phyloP scores from a whole-genome alignment of 2,888 invertebrate genomes.

The Chaitophorus viminalis region DNA sequence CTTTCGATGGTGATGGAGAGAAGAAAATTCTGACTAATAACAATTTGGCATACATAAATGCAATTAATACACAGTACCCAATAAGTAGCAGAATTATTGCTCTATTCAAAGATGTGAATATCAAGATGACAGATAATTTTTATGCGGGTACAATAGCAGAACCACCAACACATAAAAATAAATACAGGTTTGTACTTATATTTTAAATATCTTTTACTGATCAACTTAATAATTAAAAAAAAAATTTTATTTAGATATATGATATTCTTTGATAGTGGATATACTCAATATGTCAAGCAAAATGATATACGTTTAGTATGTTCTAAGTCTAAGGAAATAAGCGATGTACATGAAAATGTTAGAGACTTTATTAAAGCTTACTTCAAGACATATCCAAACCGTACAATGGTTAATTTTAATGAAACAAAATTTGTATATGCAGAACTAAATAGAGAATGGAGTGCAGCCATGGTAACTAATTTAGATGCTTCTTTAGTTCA shows the following conservation, averaged over 20 bases:
- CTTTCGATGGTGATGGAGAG: not conserved
- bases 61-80: constrained; percentile 70
- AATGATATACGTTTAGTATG: constrained; percentile 77
- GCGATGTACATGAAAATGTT: constrained; percentile 87
- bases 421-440: constrained; percentile 83
- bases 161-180: constrained; percentile 79
- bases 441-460: constrained; percentile 87
- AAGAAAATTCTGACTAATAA: not conserved
- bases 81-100: constrained; percentile 88
- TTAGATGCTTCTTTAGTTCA: constrained; percentile 90
- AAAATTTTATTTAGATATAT: constrained; percentile 74
- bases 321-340: constrained; percentile 78
- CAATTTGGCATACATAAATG: not conserved
- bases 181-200: constrained; percentile 72
- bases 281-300: constrained; percentile 84
- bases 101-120: constrained; percentile 72
- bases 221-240: too few species aligned
- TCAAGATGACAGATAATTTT: constrained; percentile 70
- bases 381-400: constrained; percentile 79
- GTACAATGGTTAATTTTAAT: constrained; percentile 89
- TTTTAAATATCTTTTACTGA: not conserved
- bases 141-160: constrained; percentile 87
- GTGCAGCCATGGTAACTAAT: constrained; percentile 78
- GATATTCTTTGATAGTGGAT: constrained; percentile 93
- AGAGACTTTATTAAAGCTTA: constrained; percentile 78